Percentiles rank a stretch among this genome's conserved stretches.
These are phyloP conservation scores for Caenorhabditis panamensis DNA, from an alignment of 2,888 invertebrate genomes.

Conservation along the genomic window DNA sequence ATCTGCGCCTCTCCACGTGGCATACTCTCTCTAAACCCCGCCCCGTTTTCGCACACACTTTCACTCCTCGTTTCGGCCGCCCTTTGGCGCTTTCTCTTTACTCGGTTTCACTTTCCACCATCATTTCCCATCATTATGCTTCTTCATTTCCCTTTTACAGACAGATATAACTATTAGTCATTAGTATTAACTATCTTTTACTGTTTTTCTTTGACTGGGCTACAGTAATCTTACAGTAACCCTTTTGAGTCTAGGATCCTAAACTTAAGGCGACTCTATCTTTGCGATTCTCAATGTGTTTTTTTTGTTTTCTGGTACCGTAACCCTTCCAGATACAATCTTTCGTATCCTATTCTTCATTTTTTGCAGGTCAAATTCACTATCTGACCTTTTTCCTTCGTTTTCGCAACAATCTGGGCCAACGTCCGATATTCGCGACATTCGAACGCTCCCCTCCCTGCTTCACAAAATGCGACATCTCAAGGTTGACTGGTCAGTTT, in stretches of 20 bases:
- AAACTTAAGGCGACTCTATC: no score
- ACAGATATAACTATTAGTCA: no score
- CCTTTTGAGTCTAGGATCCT: no score
- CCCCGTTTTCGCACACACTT: slow-evolving; percentile 40
- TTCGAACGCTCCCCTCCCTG: slow-evolving; percentile 3
- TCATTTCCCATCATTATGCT: slow-evolving; percentile 17
- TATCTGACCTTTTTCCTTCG: slow-evolving; percentile 54
- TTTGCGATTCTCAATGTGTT: no score
- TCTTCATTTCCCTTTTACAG: slow-evolving; percentile 9
- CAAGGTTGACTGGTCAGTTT: not conserved
- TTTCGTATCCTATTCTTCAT: not conserved
- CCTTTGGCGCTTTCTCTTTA: slow-evolving; percentile 27
- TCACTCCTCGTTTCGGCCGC: slow-evolving; percentile 4
- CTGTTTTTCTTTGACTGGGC: no score
- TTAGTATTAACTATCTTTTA: no score
- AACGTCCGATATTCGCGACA: not conserved
- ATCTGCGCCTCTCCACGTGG: slow-evolving; percentile 24
- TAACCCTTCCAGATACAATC: not conserved
- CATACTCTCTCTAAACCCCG: slow-evolving; percentile 25
- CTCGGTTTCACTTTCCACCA: slow-evolving; percentile 38
- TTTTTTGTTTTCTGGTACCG: no score
- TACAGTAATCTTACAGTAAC: slow-evolving; percentile 25
- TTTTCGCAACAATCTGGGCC: slow-evolving; percentile 29
- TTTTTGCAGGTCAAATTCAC: slow-evolving; percentile 55
- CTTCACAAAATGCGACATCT: not conserved